phyloP scores from a whole-genome alignment of 37 sponge, comb jelly and placozoan genomes.

The Hormiphora californensis region DNA sequence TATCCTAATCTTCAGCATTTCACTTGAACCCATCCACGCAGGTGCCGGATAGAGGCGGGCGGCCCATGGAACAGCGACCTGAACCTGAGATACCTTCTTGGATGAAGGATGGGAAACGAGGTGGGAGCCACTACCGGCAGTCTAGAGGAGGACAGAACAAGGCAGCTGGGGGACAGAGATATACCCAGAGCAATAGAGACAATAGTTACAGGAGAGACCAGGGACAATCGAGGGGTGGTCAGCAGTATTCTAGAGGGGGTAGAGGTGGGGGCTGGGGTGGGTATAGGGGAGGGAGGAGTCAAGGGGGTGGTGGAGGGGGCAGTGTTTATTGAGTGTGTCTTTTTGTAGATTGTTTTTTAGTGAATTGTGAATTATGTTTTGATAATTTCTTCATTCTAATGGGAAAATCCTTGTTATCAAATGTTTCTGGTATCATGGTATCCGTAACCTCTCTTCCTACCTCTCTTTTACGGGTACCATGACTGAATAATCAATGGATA shows the following conservation, averaged over 20 bases:
- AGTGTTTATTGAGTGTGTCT: constrained; percentile 15
- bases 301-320: not conserved
- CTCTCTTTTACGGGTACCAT: too few species aligned
- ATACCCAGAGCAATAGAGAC: not conserved
- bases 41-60: constrained; percentile 48
- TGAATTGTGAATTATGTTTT: not conserved
- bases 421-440: too few species aligned
- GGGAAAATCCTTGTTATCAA: too few species aligned
- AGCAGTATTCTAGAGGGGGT: too few species aligned
- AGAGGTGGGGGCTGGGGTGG: constrained; percentile 45
- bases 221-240: too few species aligned
- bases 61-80: constrained; percentile 45
- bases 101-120: not conserved
- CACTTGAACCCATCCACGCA: too few species aligned
- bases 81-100: constrained; percentile 51
- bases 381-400: not conserved
- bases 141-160: constrained; percentile 28
- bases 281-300: constrained; percentile 11
- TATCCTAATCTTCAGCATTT: too few species aligned
- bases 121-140: not conserved
- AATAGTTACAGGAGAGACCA: too few species aligned
- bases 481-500: too few species aligned
- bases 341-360: not conserved
- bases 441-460: too few species aligned
- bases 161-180: constrained; percentile 9